Percentiles rank a stretch among this genome's conserved stretches.
phyloP scores from a whole-genome alignment of 2,888 invertebrate species.

The Pollenia angustigena region DNA sequence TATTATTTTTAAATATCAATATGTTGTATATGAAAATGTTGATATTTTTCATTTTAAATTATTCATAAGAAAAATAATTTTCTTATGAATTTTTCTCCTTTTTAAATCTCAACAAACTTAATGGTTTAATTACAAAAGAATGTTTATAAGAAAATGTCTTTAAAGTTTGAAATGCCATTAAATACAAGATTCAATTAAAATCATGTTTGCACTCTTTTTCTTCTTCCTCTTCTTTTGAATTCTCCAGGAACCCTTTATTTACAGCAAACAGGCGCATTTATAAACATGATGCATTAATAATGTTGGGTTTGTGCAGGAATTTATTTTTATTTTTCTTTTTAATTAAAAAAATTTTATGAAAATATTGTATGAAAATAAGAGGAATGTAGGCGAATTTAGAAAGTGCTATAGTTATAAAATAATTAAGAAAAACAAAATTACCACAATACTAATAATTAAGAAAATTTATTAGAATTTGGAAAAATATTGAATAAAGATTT shows the following conservation, averaged over 20 bases:
- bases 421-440: too few species aligned
- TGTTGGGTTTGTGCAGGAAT: neutral
- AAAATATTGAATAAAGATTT: too few species aligned
- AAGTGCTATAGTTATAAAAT: too few species aligned
- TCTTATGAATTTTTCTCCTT: neutral
- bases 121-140: neutral
- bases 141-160: conserved; percentile 29
- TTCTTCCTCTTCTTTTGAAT: neutral
- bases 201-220: neutral
- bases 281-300: conserved; percentile 10
- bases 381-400: too few species aligned
- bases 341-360: neutral
- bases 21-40: too few species aligned
- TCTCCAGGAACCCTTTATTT: conserved; percentile 42
- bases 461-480: too few species aligned
- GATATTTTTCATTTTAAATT: too few species aligned
- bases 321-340: neutral
- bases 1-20: too few species aligned
- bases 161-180: conserved; percentile 18
- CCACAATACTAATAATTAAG: too few species aligned
- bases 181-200: conserved; percentile 41
- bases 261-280: conserved; percentile 20
- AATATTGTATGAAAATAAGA: too few species aligned
- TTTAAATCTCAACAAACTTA: neutral
- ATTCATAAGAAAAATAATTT: too few species aligned